These are phyloP conservation scores for Sylvietta virens DNA, from an alignment of 2,113 vertebrate genomes.

Conservation along the genomic window DNA sequence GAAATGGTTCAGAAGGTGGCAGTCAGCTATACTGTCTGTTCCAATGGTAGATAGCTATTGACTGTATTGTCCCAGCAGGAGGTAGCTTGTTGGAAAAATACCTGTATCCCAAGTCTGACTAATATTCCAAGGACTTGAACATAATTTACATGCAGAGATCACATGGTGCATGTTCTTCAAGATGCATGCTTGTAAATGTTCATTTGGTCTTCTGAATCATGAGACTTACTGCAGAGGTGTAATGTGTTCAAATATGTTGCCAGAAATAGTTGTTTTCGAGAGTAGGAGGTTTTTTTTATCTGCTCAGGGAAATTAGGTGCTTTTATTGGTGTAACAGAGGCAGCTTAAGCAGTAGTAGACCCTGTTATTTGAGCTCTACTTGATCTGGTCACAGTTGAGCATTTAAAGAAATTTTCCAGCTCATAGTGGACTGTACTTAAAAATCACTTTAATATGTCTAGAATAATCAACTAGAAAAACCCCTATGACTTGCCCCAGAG, in stretches of 20 bases:
- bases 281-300: neutral
- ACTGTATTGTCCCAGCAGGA: neutral
- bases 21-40: neutral
- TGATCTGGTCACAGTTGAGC: neutral
- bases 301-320: neutral
- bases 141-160: neutral
- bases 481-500: neutral
- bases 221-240: neutral
- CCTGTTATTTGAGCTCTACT: neutral
- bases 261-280: neutral
- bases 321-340: neutral
- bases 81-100: neutral
- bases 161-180: neutral
- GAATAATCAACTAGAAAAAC: neutral
- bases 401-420: neutral
- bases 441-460: neutral
- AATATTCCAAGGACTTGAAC: neutral
- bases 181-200: neutral
- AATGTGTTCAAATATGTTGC: neutral
- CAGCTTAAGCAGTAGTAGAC: neutral
- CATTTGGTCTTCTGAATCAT: neutral
- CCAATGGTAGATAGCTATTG: neutral
- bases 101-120: neutral
- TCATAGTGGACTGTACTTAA: neutral
- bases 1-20: neutral